These are phyloP conservation scores for Gari tellinella DNA, from an alignment of 2,888 invertebrate species.

Conservation along the genomic window DNA sequence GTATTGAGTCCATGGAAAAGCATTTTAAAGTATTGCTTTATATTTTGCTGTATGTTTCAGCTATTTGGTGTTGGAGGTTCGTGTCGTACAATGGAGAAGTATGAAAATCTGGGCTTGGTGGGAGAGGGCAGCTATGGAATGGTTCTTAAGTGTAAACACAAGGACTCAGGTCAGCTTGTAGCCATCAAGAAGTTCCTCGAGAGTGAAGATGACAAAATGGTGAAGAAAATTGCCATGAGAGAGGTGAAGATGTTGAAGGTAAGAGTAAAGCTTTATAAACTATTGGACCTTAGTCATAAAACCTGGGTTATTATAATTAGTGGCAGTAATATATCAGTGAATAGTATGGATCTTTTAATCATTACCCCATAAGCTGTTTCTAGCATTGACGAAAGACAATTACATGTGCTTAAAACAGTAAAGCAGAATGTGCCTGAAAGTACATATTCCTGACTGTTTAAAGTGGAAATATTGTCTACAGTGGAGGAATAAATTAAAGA, in stretches of 20 bases:
- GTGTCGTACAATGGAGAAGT: slow-evolving; percentile 85
- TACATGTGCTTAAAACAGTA: too few species aligned
- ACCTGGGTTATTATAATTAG: too few species aligned
- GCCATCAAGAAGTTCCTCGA: slow-evolving; percentile 99
- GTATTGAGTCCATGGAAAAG: background rate
- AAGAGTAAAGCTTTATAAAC: slow-evolving; percentile 44
- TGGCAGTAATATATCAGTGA: too few species aligned
- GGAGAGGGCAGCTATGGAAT: slow-evolving; percentile 98
- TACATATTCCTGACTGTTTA: too few species aligned
- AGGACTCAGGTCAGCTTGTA: slow-evolving; percentile 96
- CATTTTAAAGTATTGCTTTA: background rate
- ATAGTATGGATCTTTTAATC: too few species aligned
- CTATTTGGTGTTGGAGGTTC: background rate
- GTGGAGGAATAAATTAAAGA: too few species aligned
- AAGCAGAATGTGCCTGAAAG: too few species aligned
- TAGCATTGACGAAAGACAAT: too few species aligned
- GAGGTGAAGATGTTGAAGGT: slow-evolving; percentile 98
- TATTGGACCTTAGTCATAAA: too few species aligned
- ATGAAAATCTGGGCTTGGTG: slow-evolving; percentile 96
- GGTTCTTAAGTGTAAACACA: slow-evolving; percentile 97
- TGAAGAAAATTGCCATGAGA: slow-evolving; percentile 96
- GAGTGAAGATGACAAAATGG: slow-evolving; percentile 98
- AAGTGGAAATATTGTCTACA: too few species aligned
- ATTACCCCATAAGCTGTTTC: too few species aligned
- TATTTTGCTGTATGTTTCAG: background rate